phyloP scores from a whole-genome alignment of 2,888 invertebrate species.

The Drosophila neonasuta region DNA sequence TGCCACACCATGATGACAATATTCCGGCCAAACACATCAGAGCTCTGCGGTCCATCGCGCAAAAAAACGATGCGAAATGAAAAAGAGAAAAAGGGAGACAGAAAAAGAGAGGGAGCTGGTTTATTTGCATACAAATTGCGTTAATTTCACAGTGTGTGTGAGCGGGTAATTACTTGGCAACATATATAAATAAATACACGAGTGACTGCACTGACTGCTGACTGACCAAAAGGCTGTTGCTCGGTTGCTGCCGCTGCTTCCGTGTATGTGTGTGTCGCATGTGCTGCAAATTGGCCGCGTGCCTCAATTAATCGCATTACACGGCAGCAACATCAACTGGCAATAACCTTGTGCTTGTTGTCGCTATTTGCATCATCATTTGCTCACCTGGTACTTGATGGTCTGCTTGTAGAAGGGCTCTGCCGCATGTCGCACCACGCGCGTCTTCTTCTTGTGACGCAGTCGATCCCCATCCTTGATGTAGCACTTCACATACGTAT shows the following conservation, averaged over 20 bases:
- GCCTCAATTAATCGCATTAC: conserved; percentile 65
- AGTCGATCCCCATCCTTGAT: conserved; percentile 93
- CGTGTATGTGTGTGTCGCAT: neutral
- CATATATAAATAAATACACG: conserved; percentile 50
- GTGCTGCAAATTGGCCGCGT: conserved; percentile 33
- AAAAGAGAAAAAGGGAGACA: neutral
- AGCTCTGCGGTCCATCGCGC: conserved; percentile 83
- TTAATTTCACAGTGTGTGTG: conserved; percentile 28
- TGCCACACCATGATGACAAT: conserved; percentile 97
- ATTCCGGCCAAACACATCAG: conserved; percentile 90
- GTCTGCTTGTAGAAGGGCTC: conserved; percentile 95
- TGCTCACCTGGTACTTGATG: conserved; percentile 88
- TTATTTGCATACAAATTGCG: conserved; percentile 63
- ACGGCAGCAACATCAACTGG: conserved; percentile 30
- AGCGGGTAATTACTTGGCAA: conserved; percentile 49
- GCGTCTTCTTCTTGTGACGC: conserved; percentile 95
- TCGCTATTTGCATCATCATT: conserved; percentile 26
- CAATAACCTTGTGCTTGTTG: conserved; percentile 22
- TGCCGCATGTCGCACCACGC: conserved; percentile 90
- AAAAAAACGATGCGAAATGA: neutral
- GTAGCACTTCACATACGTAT: conserved; percentile 97
- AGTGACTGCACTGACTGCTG: neutral
- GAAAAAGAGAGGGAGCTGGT: conserved; percentile 4
- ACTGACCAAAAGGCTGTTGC: conserved; percentile 10
- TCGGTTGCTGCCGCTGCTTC: neutral